phyloP scores from a whole-genome alignment of 2,888 invertebrate genomes.

The Caenorhabditis doughertyi region DNA sequence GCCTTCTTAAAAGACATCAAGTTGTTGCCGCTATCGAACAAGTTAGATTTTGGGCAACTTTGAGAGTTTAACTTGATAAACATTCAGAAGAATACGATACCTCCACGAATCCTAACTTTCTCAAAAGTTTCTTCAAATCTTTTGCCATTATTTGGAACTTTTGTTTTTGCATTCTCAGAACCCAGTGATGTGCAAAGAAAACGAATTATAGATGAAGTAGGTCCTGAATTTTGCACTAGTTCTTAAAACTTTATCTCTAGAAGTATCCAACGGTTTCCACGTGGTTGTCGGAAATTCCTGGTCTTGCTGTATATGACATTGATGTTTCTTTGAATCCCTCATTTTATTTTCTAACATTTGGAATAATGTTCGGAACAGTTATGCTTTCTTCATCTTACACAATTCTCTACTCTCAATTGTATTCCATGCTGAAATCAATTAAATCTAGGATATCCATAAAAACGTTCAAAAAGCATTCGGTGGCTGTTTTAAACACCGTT shows the following conservation, averaged over 20 bases:
- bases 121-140: slow-evolving; percentile 31
- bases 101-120: slow-evolving; percentile 10
- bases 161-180: slow-evolving; percentile 29
- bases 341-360: slow-evolving; percentile 28
- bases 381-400: slow-evolving; percentile 10
- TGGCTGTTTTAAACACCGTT: slow-evolving; percentile 33
- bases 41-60: slow-evolving; percentile 3
- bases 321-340: slow-evolving; percentile 20
- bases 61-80: neutral
- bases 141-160: slow-evolving; percentile 21
- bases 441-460: slow-evolving; percentile 19
- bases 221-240: neutral
- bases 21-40: slow-evolving; percentile 43
- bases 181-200: neutral
- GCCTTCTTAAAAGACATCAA: slow-evolving; percentile 44
- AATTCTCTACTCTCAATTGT: slow-evolving; percentile 39
- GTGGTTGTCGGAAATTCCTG: slow-evolving; percentile 15
- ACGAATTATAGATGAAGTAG: slow-evolving; percentile 16
- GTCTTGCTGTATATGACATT: slow-evolving; percentile 37
- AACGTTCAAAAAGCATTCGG: slow-evolving; percentile 29
- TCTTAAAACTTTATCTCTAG: neutral
- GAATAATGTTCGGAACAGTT: slow-evolving; percentile 27
- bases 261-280: slow-evolving; percentile 9
- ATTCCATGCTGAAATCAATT: slow-evolving; percentile 27
- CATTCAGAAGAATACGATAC: slow-evolving; percentile 21